Evolutionary conservation across 2,113 vertebrate genomes (phyloP).

Genomic region (Brienomyrus longianalis): DNA sequence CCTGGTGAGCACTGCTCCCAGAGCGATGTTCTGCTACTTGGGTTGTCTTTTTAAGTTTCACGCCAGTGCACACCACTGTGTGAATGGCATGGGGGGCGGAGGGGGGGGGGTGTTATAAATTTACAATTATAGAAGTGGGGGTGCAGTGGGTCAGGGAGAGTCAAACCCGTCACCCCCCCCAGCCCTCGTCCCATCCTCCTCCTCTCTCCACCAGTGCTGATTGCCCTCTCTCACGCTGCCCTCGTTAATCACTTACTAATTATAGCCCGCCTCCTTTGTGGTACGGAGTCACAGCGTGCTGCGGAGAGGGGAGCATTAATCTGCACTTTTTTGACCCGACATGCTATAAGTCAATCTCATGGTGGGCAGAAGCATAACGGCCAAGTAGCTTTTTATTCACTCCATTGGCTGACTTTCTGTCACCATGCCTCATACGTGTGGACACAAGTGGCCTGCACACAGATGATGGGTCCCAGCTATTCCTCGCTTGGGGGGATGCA

Average conservation of each 20-base stretch:
- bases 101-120: background rate
- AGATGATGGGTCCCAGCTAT: background rate
- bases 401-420: background rate
- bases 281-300: background rate
- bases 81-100: background rate
- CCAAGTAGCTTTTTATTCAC: background rate
- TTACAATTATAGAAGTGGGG: background rate
- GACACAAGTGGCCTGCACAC: too few relatives aligned
- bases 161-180: constrained; percentile 33
- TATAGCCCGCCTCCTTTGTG: constrained; percentile 39
- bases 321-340: background rate
- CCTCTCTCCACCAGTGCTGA: constrained; percentile 43
- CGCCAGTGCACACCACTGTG: background rate
- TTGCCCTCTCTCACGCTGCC: constrained; percentile 46
- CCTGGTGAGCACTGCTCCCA: background rate
- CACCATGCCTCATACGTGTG: background rate
- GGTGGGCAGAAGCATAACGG: background rate
- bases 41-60: background rate
- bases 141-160: background rate
- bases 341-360: background rate
- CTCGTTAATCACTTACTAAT: constrained; percentile 66
- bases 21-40: background rate
- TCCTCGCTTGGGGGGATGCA: too few relatives aligned
- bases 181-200: constrained; percentile 15
- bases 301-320: background rate